Conservation (phyloP, 2,888 invertebrate species). For the Sesia bembeciformis region DNA sequence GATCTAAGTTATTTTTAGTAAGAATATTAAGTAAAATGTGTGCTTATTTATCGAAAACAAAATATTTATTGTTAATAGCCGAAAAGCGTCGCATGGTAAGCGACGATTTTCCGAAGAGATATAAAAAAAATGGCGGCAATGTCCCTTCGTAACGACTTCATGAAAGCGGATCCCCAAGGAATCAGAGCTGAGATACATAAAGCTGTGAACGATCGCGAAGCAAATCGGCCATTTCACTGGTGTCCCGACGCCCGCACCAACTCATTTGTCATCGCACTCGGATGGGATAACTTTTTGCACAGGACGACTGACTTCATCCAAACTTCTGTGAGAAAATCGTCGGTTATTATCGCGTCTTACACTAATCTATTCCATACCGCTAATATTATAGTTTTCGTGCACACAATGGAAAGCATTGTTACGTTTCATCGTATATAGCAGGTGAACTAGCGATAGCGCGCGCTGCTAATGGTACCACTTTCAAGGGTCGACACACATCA, state of each 20-base stretch:
- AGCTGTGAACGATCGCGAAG: conserved; percentile 44
- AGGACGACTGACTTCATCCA: conserved; percentile 54
- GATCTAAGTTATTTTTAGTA: too few species aligned
- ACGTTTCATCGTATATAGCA: neutral
- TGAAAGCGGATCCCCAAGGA: conserved; percentile 28
- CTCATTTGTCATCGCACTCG: conserved; percentile 65
- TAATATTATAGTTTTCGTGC: neutral
- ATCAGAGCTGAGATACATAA: conserved; percentile 20
- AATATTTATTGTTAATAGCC: conserved; percentile 15
- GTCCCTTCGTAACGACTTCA: conserved; percentile 22
- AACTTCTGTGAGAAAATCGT: conserved; percentile 58
- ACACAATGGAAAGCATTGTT: neutral
- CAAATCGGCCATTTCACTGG: conserved; percentile 56
- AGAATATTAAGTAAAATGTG: neutral
- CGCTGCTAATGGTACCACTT: neutral
- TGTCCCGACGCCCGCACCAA: conserved; percentile 31
- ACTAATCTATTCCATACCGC: conserved; percentile 35
- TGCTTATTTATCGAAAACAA: conserved; percentile 9
- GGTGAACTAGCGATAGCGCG: neutral
- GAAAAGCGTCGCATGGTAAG: conserved; percentile 5
- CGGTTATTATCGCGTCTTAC: conserved; percentile 44
- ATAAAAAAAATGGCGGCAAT: conserved; percentile 6
- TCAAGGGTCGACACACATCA: neutral
- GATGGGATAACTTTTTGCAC: conserved; percentile 67
- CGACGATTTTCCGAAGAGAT: conserved; percentile 1